Evolutionary conservation across 2,113 vertebrate species (phyloP), one percentile per base, ranked within the genome.

Genomic region (Actenoides hombroni): DNA sequence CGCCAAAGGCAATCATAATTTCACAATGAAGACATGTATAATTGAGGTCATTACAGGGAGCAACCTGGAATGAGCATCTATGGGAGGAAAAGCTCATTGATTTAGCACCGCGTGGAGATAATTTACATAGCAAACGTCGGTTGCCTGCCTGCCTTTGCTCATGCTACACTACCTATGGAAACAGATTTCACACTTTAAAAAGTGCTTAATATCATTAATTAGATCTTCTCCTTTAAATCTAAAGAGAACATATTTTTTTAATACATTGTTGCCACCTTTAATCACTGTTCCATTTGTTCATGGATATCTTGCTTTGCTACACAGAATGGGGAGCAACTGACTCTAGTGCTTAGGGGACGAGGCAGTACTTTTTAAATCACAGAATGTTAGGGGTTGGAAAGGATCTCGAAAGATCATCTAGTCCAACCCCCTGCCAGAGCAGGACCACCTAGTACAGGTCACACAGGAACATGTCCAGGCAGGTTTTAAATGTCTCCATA

Each of bases 1-100:
- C 42, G 91, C 97, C 95, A 96, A 94, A 92, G 75, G 97, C 95
- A 96, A 94, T 95, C 92, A 96, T 96, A 96, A 97, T 97, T 98
- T 96, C 94, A 95, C 92, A 95, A 89, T 88, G 96, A 97, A 97
- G 95, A 97, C 95, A 96, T 96, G 89, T 92, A 93, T 97, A 97
- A 98, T 97, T 97, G 96, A 96, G 97, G 96, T 97, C 96, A 97
- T 95, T 97, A 94, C 13, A 93, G 92, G 83, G 94, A 96, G 92
- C 94, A 96, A 90, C 86, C 91, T 54, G 74, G 88, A 97, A 97
- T 23, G 49, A 97, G 94, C 87, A 94, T 85, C 95, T 87, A 74
- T 37, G 86, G 82, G 93, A 67, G 49, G 49, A 93, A 97, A 95
- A 70, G 13, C 86, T 94, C 96, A 94, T 61, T 93, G 96, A 96